Percentiles rank a stretch among this genome's conserved stretches.
Conservation (phyloP, 2,888 invertebrate species). For the Steinernema scapterisci region DNA sequence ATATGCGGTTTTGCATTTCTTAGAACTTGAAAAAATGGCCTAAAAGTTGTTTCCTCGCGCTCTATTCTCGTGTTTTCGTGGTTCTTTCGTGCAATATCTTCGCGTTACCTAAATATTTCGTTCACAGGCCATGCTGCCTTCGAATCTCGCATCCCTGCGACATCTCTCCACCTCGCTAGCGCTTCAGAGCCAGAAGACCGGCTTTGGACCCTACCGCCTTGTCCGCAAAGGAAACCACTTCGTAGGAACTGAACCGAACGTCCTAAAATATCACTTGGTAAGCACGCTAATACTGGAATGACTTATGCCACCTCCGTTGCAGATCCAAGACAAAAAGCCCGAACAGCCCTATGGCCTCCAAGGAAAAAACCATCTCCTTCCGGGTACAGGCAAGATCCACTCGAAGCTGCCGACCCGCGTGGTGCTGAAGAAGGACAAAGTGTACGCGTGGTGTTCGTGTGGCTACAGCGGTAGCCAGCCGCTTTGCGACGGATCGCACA, state of each 20-base stretch:
- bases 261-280: slow-evolving; percentile 63
- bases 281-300: background rate
- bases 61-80: too few relatives aligned
- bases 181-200: slow-evolving; percentile 53
- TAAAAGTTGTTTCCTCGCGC: too few relatives aligned
- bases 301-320: slow-evolving; percentile 32
- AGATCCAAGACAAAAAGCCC: slow-evolving; percentile 65
- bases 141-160: background rate
- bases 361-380: slow-evolving; percentile 63
- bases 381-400: slow-evolving; percentile 58
- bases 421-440: slow-evolving; percentile 74
- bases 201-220: slow-evolving; percentile 62
- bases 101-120: too few relatives aligned
- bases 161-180: background rate
- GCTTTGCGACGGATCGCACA: slow-evolving; percentile 91
- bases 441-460: slow-evolving; percentile 90
- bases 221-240: slow-evolving; percentile 62
- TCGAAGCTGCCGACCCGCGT: slow-evolving; percentile 46
- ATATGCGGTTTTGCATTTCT: too few relatives aligned
- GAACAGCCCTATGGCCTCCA: slow-evolving; percentile 63
- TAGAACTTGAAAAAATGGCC: too few relatives aligned
- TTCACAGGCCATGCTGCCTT: too few relatives aligned
- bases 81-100: too few relatives aligned
- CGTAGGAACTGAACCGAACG: slow-evolving; percentile 65
- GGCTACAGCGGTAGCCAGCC: slow-evolving; percentile 85